Base-by-base conservation (phyloP, 2,797 vertebrate genomes). In the Paramormyrops hopkinsi region DNA sequence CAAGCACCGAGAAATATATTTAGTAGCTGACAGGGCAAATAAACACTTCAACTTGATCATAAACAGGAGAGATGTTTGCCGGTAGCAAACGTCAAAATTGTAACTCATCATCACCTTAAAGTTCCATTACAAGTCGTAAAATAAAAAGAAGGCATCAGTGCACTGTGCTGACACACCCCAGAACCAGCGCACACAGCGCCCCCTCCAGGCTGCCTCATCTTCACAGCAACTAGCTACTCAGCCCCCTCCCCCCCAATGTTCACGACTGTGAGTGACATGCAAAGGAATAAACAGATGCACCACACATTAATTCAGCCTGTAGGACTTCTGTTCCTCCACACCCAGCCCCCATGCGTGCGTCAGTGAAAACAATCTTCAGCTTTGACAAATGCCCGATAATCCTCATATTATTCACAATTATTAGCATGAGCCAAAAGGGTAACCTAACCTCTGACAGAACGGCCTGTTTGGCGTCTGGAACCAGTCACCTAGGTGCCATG, bases 401-500 rank as follows among this genome's bases (percentile, higher is more conserved):
- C 54, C 44, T 59, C 44, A 53, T 41, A 82, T 79, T 82, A 87
- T 59, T 79, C 89, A 62, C 22, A 22, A 50, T 62, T 12, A 82
- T 83, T 83, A 48, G 14, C 69, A 22, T 41, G 48, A 85, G 54
- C 69, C 44, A 53, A 25, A 87, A n/a, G 56, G 14, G 86, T 84
- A 33, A 69, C 33, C 86, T 86, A 86, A 88, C 51, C 88, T 73
- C 86, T 29, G 88, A 87, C 33, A 76, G 88, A 46, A 53, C 19
- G 76, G 22, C 4, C 56, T 33, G 86, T 33, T 76, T 29, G 85
- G 62, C 59, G 11, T 59, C 89, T 51, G 46, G 11, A 82, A 50
- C 51, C 89, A 89, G 89, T 73, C 89, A 89, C 89, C 89, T 69
- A 89, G 51, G 79, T 48, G 88, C 51, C 91, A 91, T 88, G 92